Base-by-base conservation (phyloP, 2,888 invertebrate species). In the Torymus aiolomorphi region DNA sequence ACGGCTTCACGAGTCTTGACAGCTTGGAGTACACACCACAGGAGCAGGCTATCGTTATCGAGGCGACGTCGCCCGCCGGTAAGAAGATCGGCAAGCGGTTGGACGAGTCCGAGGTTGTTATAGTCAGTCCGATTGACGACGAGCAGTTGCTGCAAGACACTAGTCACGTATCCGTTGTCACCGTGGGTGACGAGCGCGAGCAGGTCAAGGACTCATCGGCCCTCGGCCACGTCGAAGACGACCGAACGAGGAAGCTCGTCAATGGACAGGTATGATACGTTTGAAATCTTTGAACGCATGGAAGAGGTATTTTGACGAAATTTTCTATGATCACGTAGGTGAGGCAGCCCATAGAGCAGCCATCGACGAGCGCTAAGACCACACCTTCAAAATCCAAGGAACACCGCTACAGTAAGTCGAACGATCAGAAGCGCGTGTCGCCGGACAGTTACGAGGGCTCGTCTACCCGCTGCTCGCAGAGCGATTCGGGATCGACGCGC, bases 91-190 rank as follows among this genome's bases (percentile, higher is more conserved):
- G 93, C 5, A 94, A 95, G 73, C 95, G 96, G 78, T 90, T 97
- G 81, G 97, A 97, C 89, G 96, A 96, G 88, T 96, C 96, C 86
- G 97, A 97, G 88, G 97, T 97, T 8, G 90, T 96, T 69, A 96
- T 97, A 78, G 93, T 96, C 56, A 95, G 95, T 84, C 95, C 96
- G 12, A 94, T 94, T 72, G 91, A 91, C 80, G 90, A 92, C 78
- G 91, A 88, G 65, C 84, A 87, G 52, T 91, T 92, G 65, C 84
- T 94, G 89, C 83, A 83, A n/a, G 97, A 97, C 90, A 96, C 96
- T 83, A 97, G 96, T 88, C 97, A 97, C 91, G 97, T 97, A 76
- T 97, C 97, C 0, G 97, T 97, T 79, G 97, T 97, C 81, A 96
- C 96, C 49, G 97, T 97, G 16, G 97, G 97, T 71, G 95, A 95